Base-by-base conservation (phyloP, 1,140 invertebrate species). In the Olivierus martensii region DNA sequence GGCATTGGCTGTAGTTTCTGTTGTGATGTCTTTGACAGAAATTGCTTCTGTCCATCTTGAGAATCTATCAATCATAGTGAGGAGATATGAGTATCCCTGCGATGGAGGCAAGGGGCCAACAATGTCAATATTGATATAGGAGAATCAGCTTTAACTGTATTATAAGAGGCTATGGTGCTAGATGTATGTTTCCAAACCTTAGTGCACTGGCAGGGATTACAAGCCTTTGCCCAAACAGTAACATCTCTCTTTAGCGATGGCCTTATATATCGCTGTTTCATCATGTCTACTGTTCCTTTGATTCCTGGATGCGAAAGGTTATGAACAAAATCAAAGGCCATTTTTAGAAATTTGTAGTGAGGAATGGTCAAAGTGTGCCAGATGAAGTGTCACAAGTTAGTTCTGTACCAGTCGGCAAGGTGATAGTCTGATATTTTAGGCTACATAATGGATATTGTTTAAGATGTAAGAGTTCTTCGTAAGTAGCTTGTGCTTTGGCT, bases 81-180 rank as follows among this genome's bases (percentile, higher is more conserved):
- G 56, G 7, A 59, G 55, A 51, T 74, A 74, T 12, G 22, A 41
- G 45, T n/a, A n/a, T n/a, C n/a, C 67, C 11, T 64, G 22, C 0
- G 60, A 60, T 5, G 46, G 48, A 15, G 69, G 68, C 2, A 77
- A 45, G 0, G 68, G 72, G 0, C 71, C 69, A 11, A 77, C 62
- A 2, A 77, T 61, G 59, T 77, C 74, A 0, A 76, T 57, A 56
- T 77, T 68, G 0, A 75, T 57, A 48, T 73, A 66, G 2, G 59
- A 38, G 49, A 74, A 73, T 37, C 55, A 18, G 14, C n/a, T 17
- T 51, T 15, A 5, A 38, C 18, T 7, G 21, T 9, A 4, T 37
- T 15, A 28, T 56, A 55, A 7, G 37, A 15, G 11, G 7, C 22
- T 15, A 43, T 28, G 1, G 65, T 52, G 9, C n/a, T 43, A 36